Evolutionary conservation across 2,113 vertebrate species (phyloP).

Genomic region (Chrysochloris asiatica): DNA sequence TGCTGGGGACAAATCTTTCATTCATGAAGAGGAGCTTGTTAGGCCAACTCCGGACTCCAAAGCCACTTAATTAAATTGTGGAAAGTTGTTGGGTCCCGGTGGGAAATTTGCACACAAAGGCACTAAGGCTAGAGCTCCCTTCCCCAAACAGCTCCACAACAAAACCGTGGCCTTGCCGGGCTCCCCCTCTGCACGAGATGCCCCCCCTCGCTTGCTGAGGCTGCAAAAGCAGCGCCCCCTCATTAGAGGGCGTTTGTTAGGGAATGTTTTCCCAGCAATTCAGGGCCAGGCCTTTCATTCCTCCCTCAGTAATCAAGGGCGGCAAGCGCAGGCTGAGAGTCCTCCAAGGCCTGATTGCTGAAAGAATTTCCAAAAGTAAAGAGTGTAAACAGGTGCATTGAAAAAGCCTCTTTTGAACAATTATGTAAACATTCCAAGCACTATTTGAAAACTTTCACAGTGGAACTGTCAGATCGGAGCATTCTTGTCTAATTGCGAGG

Average conservation of each 20-base stretch:
- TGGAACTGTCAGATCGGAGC: slow-evolving; percentile 77
- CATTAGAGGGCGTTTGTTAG: slow-evolving; percentile 90
- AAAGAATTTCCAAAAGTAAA: slow-evolving; percentile 88
- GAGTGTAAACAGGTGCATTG: slow-evolving; percentile 94
- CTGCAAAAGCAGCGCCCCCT: slow-evolving; percentile 84
- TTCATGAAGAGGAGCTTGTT: slow-evolving; percentile 96
- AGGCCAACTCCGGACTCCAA: slow-evolving; percentile 89
- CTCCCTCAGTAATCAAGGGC: slow-evolving; percentile 85
- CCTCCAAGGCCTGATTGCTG: slow-evolving; percentile 88
- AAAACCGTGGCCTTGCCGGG: slow-evolving; percentile 59
- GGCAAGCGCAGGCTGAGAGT: slow-evolving; percentile 87
- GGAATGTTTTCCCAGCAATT: slow-evolving; percentile 90
- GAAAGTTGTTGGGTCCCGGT: slow-evolving; percentile 88
- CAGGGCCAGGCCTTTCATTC: slow-evolving; percentile 84
- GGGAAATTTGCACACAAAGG: slow-evolving; percentile 99
- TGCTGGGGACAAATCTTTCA: slow-evolving; percentile 96
- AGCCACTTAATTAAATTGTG: slow-evolving; percentile 97
- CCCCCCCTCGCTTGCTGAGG: slow-evolving; percentile 53
- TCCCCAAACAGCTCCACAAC: slow-evolving; percentile 70
- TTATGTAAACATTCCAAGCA: slow-evolving; percentile 85
- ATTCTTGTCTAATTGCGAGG: slow-evolving; percentile 71
- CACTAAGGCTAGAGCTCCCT: slow-evolving; percentile 84
- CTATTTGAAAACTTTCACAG: slow-evolving; percentile 74
- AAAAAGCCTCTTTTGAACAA: slow-evolving; percentile 88
- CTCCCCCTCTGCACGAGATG: slow-evolving; percentile 20